Evolutionary conservation across 2,113 vertebrate genomes (phyloP).

Genomic region (Passer domesticus): DNA sequence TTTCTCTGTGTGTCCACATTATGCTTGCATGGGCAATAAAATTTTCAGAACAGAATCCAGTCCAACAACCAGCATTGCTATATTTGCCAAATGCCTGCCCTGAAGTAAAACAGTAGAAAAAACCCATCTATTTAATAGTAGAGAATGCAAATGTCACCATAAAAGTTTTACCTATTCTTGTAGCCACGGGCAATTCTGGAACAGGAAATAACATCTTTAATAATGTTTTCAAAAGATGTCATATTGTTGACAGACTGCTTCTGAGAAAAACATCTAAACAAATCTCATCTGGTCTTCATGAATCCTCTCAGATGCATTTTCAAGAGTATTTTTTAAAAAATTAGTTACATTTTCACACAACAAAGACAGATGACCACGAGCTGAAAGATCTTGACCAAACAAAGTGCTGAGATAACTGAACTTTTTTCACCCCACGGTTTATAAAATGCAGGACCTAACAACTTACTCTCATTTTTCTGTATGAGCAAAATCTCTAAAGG

Average conservation of each 20-base stretch:
- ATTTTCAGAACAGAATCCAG: neutral
- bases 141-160: neutral
- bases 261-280: constrained; percentile 16
- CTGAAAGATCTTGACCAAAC: neutral
- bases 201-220: neutral
- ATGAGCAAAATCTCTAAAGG: neutral
- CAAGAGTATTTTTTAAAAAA: neutral
- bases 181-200: neutral
- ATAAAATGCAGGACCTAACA: neutral
- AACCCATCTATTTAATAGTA: neutral
- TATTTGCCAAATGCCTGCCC: constrained; percentile 21
- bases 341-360: neutral
- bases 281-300: neutral
- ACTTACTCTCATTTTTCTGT: neutral
- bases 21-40: neutral
- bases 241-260: neutral
- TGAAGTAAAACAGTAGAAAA: constrained; percentile 27
- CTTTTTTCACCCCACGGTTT: neutral
- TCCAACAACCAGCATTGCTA: neutral
- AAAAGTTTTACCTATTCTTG: constrained; percentile 26
- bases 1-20: neutral
- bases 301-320: neutral
- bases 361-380: neutral
- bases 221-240: neutral
- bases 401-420: neutral